These are phyloP conservation scores for Ochotona curzoniae DNA, from an alignment of 2,113 vertebrate species.

Conservation along the genomic window DNA sequence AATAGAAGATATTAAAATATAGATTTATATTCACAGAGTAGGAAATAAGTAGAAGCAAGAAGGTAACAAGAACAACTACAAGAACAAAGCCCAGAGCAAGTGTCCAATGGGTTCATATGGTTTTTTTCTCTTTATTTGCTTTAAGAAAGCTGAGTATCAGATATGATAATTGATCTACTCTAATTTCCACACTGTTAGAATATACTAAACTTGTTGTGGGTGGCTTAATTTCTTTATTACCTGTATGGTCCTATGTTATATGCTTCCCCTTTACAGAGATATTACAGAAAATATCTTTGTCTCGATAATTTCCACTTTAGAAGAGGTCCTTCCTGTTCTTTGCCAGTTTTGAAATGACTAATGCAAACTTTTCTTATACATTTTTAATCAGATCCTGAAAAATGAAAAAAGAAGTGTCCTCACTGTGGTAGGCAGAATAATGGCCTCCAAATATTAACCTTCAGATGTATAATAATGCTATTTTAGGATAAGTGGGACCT, in stretches of 20 bases:
- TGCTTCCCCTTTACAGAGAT: not conserved
- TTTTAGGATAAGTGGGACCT: not conserved
- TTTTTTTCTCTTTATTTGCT: not conserved
- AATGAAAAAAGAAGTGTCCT: not conserved
- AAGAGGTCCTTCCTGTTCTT: not conserved
- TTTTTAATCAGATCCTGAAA: slow-evolving; percentile 27
- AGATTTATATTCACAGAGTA: not conserved
- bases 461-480: not conserved
- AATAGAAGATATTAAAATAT: slow-evolving; percentile 1
- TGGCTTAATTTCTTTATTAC: not conserved
- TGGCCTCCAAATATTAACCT: not conserved
- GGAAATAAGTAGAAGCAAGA: not conserved
- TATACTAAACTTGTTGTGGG: not conserved
- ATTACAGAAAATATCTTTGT: slow-evolving; percentile 1
- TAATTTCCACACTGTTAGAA: not conserved
- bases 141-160: not conserved
- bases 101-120: rapidly evolving
- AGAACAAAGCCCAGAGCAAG: not conserved
- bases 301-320: not conserved
- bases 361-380: slow-evolving; percentile 25
- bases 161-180: not conserved
- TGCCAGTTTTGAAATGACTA: not conserved
- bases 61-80: not conserved
- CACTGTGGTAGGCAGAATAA: not conserved
- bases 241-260: not conserved